A percentile compares a stretch with the other conserved stretches of the same genome.
These are phyloP conservation scores for Solenopsis invicta DNA, from an alignment of 1,140 invertebrate species.

Conservation along the genomic window DNA sequence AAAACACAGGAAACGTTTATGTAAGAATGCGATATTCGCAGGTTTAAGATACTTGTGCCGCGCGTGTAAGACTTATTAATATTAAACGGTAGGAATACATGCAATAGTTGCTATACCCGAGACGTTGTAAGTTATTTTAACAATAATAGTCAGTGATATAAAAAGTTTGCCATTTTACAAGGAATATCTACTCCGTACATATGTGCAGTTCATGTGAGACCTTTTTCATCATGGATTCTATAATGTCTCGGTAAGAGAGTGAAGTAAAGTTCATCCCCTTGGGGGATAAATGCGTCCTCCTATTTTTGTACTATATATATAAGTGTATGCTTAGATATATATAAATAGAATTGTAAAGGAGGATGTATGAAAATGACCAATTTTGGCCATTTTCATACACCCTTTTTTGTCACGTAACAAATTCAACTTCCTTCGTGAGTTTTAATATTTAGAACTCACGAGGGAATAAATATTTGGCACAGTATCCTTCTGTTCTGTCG, in stretches of 20 bases:
- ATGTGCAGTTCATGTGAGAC: conserved; percentile 16
- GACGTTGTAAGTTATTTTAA: conserved; percentile 15
- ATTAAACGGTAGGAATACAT: conserved; percentile 24
- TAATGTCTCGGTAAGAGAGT: background rate
- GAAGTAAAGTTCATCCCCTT: conserved; percentile 25
- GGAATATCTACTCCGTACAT: conserved; percentile 23
- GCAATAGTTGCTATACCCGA: background rate
- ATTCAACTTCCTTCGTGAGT: conserved; percentile 12
- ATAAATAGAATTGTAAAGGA: conserved; percentile 45
- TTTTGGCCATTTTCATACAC: too few species aligned
- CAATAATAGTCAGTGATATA: conserved; percentile 17
- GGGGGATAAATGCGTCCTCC: conserved; percentile 2
- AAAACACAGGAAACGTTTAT: conserved; percentile 1
- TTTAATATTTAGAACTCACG: background rate
- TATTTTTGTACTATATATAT: conserved; percentile 48
- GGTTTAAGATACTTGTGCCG: background rate
- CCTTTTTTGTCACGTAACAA: conserved; percentile 27
- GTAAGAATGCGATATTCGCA: background rate
- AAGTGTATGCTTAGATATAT: background rate
- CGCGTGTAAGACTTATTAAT: background rate
- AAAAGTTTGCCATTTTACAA: conserved; percentile 32
- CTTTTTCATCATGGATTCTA: conserved; percentile 26
- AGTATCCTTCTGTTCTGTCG: background rate
- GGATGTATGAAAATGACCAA: too few species aligned
- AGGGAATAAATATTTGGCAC: conserved; percentile 60